Evolutionary conservation across 2,797 vertebrate genomes (phyloP).

Genomic region (Eleutherodactylus coqui): DNA sequence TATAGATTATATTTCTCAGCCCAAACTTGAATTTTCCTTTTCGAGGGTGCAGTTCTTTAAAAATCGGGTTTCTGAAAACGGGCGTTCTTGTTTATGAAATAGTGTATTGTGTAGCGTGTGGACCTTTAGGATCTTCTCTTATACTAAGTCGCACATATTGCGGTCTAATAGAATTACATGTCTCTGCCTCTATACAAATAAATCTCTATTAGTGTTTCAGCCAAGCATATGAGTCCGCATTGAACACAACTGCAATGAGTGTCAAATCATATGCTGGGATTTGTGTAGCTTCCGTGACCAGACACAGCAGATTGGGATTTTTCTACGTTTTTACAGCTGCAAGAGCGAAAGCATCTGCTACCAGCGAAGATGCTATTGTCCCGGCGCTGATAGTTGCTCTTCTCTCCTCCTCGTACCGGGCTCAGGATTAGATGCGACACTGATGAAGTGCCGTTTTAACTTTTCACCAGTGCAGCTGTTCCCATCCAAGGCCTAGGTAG

Average conservation of each 20-base stretch:
- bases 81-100: not conserved
- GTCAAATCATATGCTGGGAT: conserved; percentile 83
- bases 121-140: not conserved
- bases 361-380: conserved; percentile 96
- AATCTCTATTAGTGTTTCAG: conserved; percentile 74
- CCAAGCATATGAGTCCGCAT: conserved; percentile 81
- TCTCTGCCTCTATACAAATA: conserved; percentile 66
- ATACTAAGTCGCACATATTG: conserved; percentile 1
- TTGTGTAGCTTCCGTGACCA: conserved; percentile 94
- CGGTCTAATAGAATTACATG: conserved; percentile 33
- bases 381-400: conserved; percentile 85
- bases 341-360: conserved; percentile 96
- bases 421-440: conserved; percentile 82
- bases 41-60: not conserved
- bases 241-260: conserved; percentile 91
- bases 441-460: conserved; percentile 81
- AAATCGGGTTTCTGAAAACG: not conserved
- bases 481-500: conserved; percentile 71
- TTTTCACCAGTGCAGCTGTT: conserved; percentile 82
- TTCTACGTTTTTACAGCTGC: conserved; percentile 95
- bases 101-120: not conserved
- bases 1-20: not conserved
- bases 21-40: not conserved
- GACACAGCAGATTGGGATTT: conserved; percentile 95
- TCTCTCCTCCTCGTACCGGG: conserved; percentile 80